Evolutionary conservation across 1,140 invertebrate genomes (phyloP).

Genomic region (Drosophila biarmipes): DNA sequence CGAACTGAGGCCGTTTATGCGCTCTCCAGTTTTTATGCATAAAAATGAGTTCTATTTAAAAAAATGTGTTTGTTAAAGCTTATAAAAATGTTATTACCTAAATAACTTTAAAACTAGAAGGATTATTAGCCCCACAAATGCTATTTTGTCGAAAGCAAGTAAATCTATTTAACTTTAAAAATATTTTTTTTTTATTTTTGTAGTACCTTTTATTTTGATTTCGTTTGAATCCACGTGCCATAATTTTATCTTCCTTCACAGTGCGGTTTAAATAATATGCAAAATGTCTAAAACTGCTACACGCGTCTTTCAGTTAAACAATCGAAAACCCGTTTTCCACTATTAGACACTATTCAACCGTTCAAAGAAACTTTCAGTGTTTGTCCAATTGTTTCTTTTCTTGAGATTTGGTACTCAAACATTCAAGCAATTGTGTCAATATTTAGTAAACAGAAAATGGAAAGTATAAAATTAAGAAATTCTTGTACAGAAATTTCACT

Average conservation of each 20-base stretch:
- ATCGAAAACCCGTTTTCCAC: neutral
- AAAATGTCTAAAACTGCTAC: neutral
- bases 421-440: conserved; percentile 1
- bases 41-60: too few relatives aligned
- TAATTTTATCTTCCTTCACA: too few relatives aligned
- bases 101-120: too few relatives aligned
- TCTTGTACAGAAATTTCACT: neutral
- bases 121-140: too few relatives aligned
- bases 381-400: neutral
- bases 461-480: neutral
- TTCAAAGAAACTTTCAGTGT: neutral
- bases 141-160: too few relatives aligned
- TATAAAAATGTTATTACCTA: too few relatives aligned
- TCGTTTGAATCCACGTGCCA: too few relatives aligned
- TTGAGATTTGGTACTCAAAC: neutral
- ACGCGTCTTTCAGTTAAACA: neutral
- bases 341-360: neutral
- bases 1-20: neutral
- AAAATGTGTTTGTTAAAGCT: too few relatives aligned
- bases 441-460: neutral
- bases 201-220: too few relatives aligned
- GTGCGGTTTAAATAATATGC: too few relatives aligned
- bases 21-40: neutral
- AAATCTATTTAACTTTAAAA: too few relatives aligned
- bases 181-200: too few relatives aligned